These are phyloP conservation scores for Vanessa atalanta DNA, from an alignment of 1,140 invertebrate genomes.

Conservation along the genomic window DNA sequence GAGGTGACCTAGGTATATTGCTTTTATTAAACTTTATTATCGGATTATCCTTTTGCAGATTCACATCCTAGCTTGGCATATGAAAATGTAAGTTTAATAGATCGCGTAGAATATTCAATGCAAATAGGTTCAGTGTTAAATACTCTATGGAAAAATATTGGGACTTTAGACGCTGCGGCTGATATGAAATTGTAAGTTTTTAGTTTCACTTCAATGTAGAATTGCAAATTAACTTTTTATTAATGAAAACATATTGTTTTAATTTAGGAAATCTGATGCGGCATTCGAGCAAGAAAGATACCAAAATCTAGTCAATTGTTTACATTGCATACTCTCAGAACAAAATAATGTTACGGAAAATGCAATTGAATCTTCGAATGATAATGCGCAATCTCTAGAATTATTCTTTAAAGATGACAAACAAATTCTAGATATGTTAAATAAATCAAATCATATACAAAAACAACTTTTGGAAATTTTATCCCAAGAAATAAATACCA, in stretches of 20 bases:
- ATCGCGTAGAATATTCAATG: constrained; percentile 62
- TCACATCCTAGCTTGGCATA: constrained; percentile 54
- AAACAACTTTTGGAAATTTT: constrained; percentile 35
- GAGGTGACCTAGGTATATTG: too few relatives aligned
- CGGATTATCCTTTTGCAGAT: constrained; percentile 43
- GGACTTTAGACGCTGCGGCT: constrained; percentile 52
- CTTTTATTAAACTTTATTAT: too few relatives aligned
- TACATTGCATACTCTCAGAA: constrained; percentile 43
- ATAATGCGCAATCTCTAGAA: constrained; percentile 29
- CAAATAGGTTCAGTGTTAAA: constrained; percentile 59
- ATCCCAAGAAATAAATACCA: constrained; percentile 1
- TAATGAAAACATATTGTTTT: not conserved
- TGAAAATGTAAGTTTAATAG: constrained; percentile 61
- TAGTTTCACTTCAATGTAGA: not conserved
- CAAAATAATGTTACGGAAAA: constrained; percentile 13
- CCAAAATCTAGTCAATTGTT: constrained; percentile 51
- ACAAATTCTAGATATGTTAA: constrained; percentile 44
- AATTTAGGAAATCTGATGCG: constrained; percentile 57
- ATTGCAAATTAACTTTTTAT: not conserved
- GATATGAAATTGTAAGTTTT: constrained; percentile 56
- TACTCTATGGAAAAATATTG: constrained; percentile 74
- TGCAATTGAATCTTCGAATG: constrained; percentile 18
- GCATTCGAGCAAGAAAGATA: constrained; percentile 63
- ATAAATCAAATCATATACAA: constrained; percentile 45
- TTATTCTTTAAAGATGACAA: constrained; percentile 46